phyloP scores from a whole-genome alignment of 2,113 vertebrate genomes.

The Probosciger aterrimus region DNA sequence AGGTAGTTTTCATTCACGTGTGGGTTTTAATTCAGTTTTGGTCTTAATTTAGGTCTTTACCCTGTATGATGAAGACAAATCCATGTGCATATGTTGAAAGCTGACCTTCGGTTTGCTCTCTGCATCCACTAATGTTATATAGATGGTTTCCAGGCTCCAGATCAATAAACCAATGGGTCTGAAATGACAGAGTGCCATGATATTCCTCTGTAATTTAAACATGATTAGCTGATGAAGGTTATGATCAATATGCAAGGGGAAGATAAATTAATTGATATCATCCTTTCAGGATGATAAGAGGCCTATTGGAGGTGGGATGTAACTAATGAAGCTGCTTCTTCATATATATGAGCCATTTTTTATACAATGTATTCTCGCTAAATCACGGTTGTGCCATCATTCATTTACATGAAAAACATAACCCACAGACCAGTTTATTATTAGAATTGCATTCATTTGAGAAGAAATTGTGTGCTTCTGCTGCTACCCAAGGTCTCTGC shows the following conservation, averaged over 20 bases:
- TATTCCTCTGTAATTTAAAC: constrained; percentile 77
- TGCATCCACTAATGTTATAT: background rate
- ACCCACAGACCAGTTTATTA: constrained; percentile 36
- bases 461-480: background rate
- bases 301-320: constrained; percentile 69
- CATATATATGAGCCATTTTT: constrained; percentile 60
- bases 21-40: background rate
- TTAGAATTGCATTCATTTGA: constrained; percentile 39
- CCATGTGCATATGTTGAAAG: background rate
- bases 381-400: constrained; percentile 55
- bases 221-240: constrained; percentile 80
- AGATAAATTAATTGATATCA: constrained; percentile 80
- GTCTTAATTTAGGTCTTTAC: constrained; percentile 25
- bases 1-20: background rate
- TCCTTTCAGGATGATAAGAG: constrained; percentile 75
- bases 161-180: constrained; percentile 73
- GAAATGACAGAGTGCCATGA: constrained; percentile 74
- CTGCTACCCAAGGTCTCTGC: background rate
- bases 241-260: constrained; percentile 75
- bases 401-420: constrained; percentile 61
- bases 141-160: constrained; percentile 34
- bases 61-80: background rate
- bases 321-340: constrained; percentile 72
- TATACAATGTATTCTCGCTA: constrained; percentile 47
- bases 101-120: constrained; percentile 58